These are phyloP conservation scores for Cyrtorhinus lividipennis DNA, from an alignment of 1,140 invertebrate species.

Conservation along the genomic window DNA sequence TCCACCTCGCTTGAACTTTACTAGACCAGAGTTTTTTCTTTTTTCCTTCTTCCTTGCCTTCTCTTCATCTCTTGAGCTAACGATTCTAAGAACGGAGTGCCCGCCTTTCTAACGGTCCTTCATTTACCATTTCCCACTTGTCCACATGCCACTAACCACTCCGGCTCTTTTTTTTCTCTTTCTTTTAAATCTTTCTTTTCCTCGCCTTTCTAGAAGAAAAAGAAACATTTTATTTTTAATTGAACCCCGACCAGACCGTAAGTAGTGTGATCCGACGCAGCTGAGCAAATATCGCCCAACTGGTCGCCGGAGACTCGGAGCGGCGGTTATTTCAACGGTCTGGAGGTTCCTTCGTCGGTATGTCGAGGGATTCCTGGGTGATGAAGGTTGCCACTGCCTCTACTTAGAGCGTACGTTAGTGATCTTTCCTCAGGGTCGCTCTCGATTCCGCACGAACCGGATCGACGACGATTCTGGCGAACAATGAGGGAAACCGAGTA, in stretches of 20 bases:
- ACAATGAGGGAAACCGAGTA: too few relatives aligned
- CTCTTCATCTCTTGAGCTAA: background rate
- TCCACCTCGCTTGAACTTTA: slow-evolving; percentile 7
- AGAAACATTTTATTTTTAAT: slow-evolving; percentile 1
- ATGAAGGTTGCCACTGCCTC: too few relatives aligned
- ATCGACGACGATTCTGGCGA: too few relatives aligned
- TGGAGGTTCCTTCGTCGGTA: too few relatives aligned
- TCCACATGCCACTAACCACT: background rate
- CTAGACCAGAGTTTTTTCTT: slow-evolving; percentile 2
- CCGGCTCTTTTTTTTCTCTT: background rate
- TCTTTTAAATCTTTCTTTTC: background rate
- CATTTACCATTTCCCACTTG: slow-evolving; percentile 9
- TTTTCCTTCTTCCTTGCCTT: background rate
- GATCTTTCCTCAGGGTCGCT: too few relatives aligned
- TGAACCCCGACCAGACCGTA: background rate
- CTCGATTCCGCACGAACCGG: too few relatives aligned
- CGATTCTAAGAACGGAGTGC: background rate
- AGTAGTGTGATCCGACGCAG: background rate
- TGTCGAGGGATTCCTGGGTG: too few relatives aligned
- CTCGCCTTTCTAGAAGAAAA: background rate
- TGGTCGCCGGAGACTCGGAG: too few relatives aligned
- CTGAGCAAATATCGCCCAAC: background rate
- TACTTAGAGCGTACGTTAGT: too few relatives aligned
- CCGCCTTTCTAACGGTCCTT: slow-evolving; percentile 6
- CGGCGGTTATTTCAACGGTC: too few relatives aligned